phyloP scores from a whole-genome alignment of 2,888 invertebrate species.

The Pseudanteris insignis region DNA sequence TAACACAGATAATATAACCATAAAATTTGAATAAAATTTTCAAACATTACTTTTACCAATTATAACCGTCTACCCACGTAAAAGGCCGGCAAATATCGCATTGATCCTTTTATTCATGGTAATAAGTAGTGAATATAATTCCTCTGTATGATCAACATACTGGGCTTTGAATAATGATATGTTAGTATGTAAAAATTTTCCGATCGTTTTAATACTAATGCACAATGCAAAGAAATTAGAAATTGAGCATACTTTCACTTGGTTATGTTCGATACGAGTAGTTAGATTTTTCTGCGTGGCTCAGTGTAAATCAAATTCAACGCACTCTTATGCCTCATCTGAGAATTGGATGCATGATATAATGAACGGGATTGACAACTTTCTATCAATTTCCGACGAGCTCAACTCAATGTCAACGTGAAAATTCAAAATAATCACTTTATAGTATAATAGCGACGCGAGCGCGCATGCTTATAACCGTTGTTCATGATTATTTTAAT shows the following conservation, averaged over 20 bases:
- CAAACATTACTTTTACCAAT: too few relatives aligned
- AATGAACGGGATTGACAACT: neutral
- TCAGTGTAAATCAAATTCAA: conserved; percentile 2
- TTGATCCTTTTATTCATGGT: neutral
- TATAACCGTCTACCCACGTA: too few relatives aligned
- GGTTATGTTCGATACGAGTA: conserved; percentile 7
- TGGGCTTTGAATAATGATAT: neutral
- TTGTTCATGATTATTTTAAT: too few relatives aligned
- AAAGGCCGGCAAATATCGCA: too few relatives aligned
- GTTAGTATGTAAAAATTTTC: conserved; percentile 20
- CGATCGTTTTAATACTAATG: conserved; percentile 25
- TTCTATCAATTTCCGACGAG: conserved; percentile 4
- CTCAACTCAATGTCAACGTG: too few relatives aligned
- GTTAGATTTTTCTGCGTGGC: conserved; percentile 2
- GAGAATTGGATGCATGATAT: too few relatives aligned
- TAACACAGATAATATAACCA: too few relatives aligned
- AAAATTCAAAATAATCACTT: too few relatives aligned
- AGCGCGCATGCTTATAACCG: too few relatives aligned
- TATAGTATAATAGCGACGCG: too few relatives aligned
- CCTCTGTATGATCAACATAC: conserved; percentile 3
- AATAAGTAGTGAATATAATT: neutral
- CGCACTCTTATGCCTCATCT: too few relatives aligned
- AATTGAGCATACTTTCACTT: conserved; percentile 27
- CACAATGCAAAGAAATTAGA: conserved; percentile 32
- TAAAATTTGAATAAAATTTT: too few relatives aligned